Percentiles rank a stretch among this genome's conserved stretches.
These are phyloP conservation scores for Drosophila dives DNA, from an alignment of 2,888 invertebrate species.

Conservation along the genomic window DNA sequence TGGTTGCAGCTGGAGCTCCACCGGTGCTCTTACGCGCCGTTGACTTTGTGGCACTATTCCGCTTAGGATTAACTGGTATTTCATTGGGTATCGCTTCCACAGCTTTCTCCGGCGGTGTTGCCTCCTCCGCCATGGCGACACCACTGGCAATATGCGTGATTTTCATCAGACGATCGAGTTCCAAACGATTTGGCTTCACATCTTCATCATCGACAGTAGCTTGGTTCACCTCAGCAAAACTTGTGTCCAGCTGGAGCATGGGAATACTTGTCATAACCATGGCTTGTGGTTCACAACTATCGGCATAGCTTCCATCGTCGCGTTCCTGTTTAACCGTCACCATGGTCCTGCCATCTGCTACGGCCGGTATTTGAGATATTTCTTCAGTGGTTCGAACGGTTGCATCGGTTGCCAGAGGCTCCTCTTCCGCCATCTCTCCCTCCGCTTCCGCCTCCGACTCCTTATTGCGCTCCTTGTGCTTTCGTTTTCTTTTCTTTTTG, in stretches of 20 bases:
- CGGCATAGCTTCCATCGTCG: constrained; percentile 46
- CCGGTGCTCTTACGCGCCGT: constrained; percentile 65
- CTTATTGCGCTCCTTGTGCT: constrained; percentile 69
- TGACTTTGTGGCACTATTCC: constrained; percentile 25
- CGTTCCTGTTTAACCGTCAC: constrained; percentile 77
- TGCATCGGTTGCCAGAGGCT: not conserved
- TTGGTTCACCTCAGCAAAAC: constrained; percentile 43
- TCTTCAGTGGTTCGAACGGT: constrained; percentile 1
- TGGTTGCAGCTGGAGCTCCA: constrained; percentile 13
- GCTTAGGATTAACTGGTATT: constrained; percentile 3
- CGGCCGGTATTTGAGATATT: constrained; percentile 2
- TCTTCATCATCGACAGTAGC: constrained; percentile 54
- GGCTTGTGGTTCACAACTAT: constrained; percentile 32
- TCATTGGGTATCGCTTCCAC: constrained; percentile 40
- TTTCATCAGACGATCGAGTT: constrained; percentile 79
- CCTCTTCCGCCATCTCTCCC: constrained; percentile 19
- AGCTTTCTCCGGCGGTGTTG: constrained; percentile 45
- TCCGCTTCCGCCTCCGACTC: constrained; percentile 45
- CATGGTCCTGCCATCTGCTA: constrained; percentile 23
- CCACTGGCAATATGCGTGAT: constrained; percentile 80
- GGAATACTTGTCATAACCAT: constrained; percentile 81
- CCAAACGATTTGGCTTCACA: constrained; percentile 80
- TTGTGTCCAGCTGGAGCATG: constrained; percentile 73
- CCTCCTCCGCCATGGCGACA: constrained; percentile 66
- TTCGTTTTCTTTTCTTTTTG: constrained; percentile 83